A percentile compares a stretch with the other conserved stretches of the same genome.
phyloP scores from a whole-genome alignment of 2,797 vertebrate genomes.

The Chanos chanos region DNA sequence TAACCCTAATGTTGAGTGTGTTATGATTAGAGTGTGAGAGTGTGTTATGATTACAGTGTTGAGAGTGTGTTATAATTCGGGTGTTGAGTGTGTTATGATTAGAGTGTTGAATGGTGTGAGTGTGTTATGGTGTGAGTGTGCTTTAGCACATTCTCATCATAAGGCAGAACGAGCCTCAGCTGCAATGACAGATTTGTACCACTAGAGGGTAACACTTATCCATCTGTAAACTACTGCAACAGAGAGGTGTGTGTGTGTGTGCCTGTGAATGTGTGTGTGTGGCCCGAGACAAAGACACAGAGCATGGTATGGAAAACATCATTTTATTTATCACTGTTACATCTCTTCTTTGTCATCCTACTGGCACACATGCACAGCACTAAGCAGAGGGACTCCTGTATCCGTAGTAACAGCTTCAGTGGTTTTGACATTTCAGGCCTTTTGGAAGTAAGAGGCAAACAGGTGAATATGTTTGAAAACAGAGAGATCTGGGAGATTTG shows the following conservation, averaged over 20 bases:
- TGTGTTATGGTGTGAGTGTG: no score
- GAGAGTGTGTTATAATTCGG: no score
- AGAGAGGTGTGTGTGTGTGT: not conserved
- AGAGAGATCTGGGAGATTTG: not conserved
- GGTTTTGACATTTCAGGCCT: conserved; percentile 32
- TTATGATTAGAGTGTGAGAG: no score
- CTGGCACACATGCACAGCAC: not conserved
- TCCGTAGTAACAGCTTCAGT: conserved; percentile 32
- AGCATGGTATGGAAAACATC: conserved; percentile 25
- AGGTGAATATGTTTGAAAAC: no score
- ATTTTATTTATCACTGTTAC: not conserved
- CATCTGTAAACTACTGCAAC: no score
- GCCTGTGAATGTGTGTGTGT: conserved; percentile 66
- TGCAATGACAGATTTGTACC: no score
- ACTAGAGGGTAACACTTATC: no score
- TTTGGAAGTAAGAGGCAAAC: conserved; percentile 8
- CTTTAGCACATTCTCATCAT: no score
- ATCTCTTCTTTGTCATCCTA: not conserved
- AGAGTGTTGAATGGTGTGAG: no score
- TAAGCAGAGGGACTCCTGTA: conserved; percentile 23
- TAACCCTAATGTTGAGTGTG: not conserved
- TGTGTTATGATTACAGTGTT: no score
- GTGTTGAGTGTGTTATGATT: no score
- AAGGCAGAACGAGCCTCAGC: no score
- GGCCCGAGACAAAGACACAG: conserved; percentile 36